A percentile compares a stretch with the other conserved stretches of the same genome.
Evolutionary conservation across 1,140 invertebrate genomes (phyloP).

Genomic region (Tenebrio molitor): DNA sequence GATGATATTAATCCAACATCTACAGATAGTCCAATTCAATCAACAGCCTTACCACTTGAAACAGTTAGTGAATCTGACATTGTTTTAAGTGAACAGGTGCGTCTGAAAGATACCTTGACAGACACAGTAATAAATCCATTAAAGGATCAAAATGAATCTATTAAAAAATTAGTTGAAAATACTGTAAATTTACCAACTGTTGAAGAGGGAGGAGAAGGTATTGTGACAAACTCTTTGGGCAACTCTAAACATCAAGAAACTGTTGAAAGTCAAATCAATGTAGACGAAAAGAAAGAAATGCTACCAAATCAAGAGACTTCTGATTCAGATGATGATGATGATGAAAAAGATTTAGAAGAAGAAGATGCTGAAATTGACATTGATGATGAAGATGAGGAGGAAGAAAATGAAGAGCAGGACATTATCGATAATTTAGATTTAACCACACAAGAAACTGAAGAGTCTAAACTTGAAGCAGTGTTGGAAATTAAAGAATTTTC

Average conservation of each 20-base stretch:
- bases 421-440: slow-evolving; percentile 1
- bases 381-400: slow-evolving; percentile 55
- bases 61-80: background rate
- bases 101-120: background rate
- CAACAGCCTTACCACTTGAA: slow-evolving; percentile 37
- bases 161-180: too few species aligned
- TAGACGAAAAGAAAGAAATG: background rate
- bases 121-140: background rate
- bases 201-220: too few species aligned
- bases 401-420: slow-evolving; percentile 55
- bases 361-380: slow-evolving; percentile 50
- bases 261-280: background rate
- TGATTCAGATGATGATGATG: slow-evolving; percentile 35
- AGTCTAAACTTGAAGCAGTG: too few species aligned
- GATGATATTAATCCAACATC: slow-evolving; percentile 52
- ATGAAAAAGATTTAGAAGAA: slow-evolving; percentile 47
- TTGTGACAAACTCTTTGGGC: too few species aligned
- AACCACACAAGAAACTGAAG: too few species aligned
- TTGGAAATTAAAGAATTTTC: too few species aligned
- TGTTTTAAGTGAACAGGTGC: background rate
- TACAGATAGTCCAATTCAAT: slow-evolving; percentile 42
- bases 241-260: too few species aligned
- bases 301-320: background rate
- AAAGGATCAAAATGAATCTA: background rate
- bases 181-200: too few species aligned